A percentile compares a stretch with the other conserved stretches of the same genome.
These are phyloP conservation scores for Heliconius hortense DNA, from an alignment of 2,888 invertebrate genomes.

Conservation along the genomic window DNA sequence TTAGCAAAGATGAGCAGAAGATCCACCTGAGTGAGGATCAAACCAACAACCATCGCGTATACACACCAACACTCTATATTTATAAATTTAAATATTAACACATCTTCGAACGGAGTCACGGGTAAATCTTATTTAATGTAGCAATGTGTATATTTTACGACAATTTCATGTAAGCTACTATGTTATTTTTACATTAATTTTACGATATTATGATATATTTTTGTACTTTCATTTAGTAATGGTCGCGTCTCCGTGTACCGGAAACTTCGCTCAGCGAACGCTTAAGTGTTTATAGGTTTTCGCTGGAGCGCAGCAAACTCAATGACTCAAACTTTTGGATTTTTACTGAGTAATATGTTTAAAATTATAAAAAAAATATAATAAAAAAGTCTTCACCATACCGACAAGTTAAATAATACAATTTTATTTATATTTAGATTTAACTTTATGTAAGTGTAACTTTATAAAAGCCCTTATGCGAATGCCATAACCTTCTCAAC, in stretches of 20 bases:
- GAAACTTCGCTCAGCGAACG: constrained; percentile 21
- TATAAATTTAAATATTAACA: neutral
- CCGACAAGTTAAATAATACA: neutral
- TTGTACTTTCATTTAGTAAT: constrained; percentile 9
- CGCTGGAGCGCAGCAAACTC: neutral
- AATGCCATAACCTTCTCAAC: too few relatives aligned
- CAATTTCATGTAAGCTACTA: neutral
- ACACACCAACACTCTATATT: neutral
- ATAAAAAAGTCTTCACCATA: neutral
- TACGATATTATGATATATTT: constrained; percentile 3
- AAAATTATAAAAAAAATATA: neutral
- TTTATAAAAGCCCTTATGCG: neutral
- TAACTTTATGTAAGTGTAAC: neutral
- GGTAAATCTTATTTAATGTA: neutral
- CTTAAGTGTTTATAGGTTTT: constrained; percentile 23
- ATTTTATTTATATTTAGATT: neutral
- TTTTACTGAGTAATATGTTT: neutral
- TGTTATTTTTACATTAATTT: constrained; percentile 6
- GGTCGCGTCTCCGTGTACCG: constrained; percentile 22
- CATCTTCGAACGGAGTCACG: neutral
- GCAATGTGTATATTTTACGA: neutral
- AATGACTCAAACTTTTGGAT: neutral
- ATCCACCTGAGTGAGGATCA: neutral
- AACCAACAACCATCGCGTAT: neutral
- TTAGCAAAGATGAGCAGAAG: neutral